Percentiles rank a stretch among this genome's conserved stretches.
Conservation (phyloP, 2,888 invertebrate genomes). For the Drosophila crucigera region DNA sequence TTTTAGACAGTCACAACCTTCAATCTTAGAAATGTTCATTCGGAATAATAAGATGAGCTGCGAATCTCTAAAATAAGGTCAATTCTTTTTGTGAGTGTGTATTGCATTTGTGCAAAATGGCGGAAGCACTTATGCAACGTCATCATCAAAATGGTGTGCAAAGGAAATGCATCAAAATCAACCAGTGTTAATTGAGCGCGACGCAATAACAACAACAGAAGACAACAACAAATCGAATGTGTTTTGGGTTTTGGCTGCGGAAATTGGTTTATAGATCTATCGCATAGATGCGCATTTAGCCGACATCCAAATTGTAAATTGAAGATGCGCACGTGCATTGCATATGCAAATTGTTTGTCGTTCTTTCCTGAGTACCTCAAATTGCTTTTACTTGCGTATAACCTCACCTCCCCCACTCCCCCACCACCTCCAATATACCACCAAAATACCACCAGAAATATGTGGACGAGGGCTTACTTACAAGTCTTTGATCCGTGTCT, state of each 20-base stretch:
- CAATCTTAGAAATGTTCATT: not conserved
- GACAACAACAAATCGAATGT: slow-evolving; percentile 43
- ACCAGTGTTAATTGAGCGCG: slow-evolving; percentile 69
- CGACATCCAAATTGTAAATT: slow-evolving; percentile 68
- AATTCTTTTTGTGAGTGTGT: slow-evolving; percentile 1
- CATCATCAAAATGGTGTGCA: slow-evolving; percentile 54
- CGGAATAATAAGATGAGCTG: not conserved
- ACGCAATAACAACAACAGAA: slow-evolving; percentile 32
- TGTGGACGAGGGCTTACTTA: slow-evolving; percentile 30
- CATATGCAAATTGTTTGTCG: slow-evolving; percentile 72
- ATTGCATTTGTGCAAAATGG: slow-evolving; percentile 33
- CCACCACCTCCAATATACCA: not conserved
- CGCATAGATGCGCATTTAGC: slow-evolving; percentile 67
- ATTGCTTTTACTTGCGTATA: slow-evolving; percentile 59
- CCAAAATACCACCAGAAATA: slow-evolving; percentile 2
- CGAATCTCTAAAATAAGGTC: not conserved
- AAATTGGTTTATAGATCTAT: slow-evolving; percentile 75
- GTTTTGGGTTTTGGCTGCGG: slow-evolving; percentile 56
- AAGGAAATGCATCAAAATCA: slow-evolving; percentile 73
- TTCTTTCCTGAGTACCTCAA: slow-evolving; percentile 62
- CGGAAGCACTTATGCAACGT: slow-evolving; percentile 65
- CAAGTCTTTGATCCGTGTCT: not conserved
- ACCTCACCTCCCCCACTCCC: not conserved
- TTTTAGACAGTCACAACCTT: not conserved
- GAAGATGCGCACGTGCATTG: slow-evolving; percentile 76